Base-by-base conservation (phyloP, 2,888 invertebrate genomes). In the Hirtodrosophila duncani region DNA sequence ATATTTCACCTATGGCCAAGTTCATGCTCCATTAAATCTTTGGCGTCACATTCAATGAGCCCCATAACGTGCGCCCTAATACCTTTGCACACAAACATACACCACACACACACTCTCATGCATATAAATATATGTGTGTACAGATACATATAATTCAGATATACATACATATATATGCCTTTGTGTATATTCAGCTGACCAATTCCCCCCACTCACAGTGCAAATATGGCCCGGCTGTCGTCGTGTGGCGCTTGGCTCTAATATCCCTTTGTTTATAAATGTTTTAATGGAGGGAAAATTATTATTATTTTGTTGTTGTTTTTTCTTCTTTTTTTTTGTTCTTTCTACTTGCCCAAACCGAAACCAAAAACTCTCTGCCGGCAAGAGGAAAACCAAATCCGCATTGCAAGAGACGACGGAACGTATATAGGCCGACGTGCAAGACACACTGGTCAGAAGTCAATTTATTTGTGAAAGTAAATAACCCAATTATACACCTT, bases 201-300 rank as follows among this genome's bases (percentile, higher is more conserved):
- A n/a, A n/a, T n/a, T n/a, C n/a, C n/a, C n/a, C n/a, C n/a, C n/a
- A n/a, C n/a, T n/a, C 36, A 14, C 23, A 46, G 30, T 13, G 31
- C 42, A 51, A 58, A 67, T 63, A 63, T 58, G 59, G 59, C 46
- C 33, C 58, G 49, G 41, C 45, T 66, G 62, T 61, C 56, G 48
- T 60, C 56, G 55, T 62, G 50, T 50, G 61, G 43, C 29, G 61
- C 51, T 61, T 65, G 66, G 53, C 63, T 63, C 67, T 67, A 68
- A 79, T 69, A 81, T 67, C 78, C 79, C 62, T 78, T 75, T 82
- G 80, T 83, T 83, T 83, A 83, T 81, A 82, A 81, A 81, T 83
- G 77, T 57, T 61, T 65, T 71, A 82, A 75, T 79, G 65, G 60
- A 60, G 62, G 68, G 39, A 56, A 63, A 82, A 68, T 66, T 63